Conservation (phyloP, 2,113 vertebrate species). For the Larimichthys crocea region DNA sequence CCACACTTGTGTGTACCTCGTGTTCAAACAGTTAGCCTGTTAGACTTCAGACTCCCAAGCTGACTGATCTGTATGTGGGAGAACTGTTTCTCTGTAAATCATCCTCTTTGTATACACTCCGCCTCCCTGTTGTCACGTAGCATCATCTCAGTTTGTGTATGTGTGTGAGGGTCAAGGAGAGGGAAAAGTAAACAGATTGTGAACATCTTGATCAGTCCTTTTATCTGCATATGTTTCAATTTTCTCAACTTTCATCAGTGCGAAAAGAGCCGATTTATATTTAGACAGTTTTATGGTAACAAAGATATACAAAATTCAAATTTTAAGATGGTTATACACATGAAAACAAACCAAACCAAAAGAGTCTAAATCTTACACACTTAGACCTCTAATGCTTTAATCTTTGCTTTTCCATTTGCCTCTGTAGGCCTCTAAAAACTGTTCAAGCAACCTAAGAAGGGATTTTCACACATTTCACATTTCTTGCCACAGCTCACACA, state of each 20-base stretch:
- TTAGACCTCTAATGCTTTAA: no score
- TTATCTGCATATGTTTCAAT: constrained; percentile 5
- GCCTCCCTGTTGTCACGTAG: constrained; percentile 10
- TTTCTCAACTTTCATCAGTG: constrained; percentile 24
- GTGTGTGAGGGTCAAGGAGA: not conserved
- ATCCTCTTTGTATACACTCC: not conserved
- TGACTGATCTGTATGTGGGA: constrained; percentile 3
- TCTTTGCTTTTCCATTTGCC: no score
- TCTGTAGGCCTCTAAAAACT: no score
- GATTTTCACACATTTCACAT: no score
- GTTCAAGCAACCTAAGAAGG: not conserved
- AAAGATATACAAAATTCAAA: no score
- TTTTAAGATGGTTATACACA: no score
- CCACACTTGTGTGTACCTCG: not conserved
- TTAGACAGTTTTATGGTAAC: not conserved
- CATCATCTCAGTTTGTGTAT: constrained; percentile 5
- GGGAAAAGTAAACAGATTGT: constrained; percentile 16
- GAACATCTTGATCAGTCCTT: constrained; percentile 5
- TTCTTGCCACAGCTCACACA: no score
- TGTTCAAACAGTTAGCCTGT: constrained; percentile 6
- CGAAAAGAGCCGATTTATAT: not conserved
- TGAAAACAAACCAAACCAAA: no score
- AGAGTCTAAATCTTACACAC: no score
- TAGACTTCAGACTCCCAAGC: not conserved
- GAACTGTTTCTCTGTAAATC: not conserved